phyloP scores from a whole-genome alignment of 2,797 vertebrate species.

The Coregonus sp. region DNA sequence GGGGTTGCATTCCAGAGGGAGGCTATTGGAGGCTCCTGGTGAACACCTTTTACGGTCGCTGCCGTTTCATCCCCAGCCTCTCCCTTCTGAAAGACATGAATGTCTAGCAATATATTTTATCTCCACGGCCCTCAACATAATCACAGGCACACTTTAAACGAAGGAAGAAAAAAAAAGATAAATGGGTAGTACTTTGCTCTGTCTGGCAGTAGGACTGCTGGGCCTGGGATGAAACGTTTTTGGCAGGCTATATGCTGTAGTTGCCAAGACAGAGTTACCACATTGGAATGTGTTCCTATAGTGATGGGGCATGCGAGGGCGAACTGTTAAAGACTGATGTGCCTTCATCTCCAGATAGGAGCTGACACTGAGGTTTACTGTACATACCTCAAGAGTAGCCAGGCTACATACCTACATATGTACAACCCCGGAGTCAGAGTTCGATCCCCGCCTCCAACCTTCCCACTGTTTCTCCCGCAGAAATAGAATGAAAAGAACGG shows the following conservation, averaged over 20 bases:
- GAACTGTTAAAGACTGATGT: background rate
- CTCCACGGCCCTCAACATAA: background rate
- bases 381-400: background rate
- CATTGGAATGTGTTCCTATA: constrained; percentile 72
- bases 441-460: too few relatives aligned
- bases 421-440: too few relatives aligned
- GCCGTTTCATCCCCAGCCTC: background rate
- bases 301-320: constrained; percentile 50
- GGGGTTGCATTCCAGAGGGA: constrained; percentile 61
- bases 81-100: constrained; percentile 30
- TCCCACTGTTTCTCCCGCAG: too few relatives aligned
- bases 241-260: constrained; percentile 36
- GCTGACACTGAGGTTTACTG: constrained; percentile 5
- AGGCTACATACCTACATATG: too few relatives aligned
- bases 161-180: constrained; percentile 24
- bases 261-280: constrained; percentile 65
- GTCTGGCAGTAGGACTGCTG: constrained; percentile 34
- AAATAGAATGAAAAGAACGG: too few relatives aligned
- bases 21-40: constrained; percentile 42
- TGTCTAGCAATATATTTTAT: constrained; percentile 16
- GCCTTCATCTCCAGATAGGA: background rate
- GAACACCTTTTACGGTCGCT: constrained; percentile 57
- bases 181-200: constrained; percentile 39
- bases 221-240: constrained; percentile 3
- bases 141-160: background rate